Conservation (phyloP, 2,888 invertebrate genomes). For the Stramonita haemastoma region DNA sequence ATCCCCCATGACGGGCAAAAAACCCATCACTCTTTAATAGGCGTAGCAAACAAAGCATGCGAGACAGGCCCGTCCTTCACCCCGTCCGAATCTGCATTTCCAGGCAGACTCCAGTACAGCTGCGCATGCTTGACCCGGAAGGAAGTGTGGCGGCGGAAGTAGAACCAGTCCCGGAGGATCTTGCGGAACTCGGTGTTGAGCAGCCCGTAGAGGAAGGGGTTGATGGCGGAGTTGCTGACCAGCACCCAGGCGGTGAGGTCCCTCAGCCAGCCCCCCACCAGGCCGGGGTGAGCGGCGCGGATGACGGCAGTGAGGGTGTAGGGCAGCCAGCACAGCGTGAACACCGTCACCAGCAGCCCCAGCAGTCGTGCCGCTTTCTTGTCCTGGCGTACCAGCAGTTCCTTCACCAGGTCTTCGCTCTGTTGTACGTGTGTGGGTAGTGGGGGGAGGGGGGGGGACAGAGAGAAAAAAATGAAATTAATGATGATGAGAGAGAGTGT, state of each 20-base stretch:
- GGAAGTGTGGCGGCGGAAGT: constrained; percentile 46
- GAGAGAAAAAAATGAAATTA: too few relatives aligned
- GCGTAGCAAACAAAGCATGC: background rate
- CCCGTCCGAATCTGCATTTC: constrained; percentile 40
- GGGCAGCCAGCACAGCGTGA: constrained; percentile 69
- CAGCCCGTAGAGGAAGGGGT: constrained; percentile 69
- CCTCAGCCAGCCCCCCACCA: constrained; percentile 51
- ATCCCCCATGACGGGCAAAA: too few relatives aligned
- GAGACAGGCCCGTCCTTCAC: constrained; percentile 13
- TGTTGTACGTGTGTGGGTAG: too few relatives aligned
- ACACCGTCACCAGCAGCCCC: constrained; percentile 63
- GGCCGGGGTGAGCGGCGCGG: constrained; percentile 50
- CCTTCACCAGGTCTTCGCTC: constrained; percentile 60
- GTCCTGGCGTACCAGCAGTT: constrained; percentile 66
- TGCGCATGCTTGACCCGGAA: constrained; percentile 54
- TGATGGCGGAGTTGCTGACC: constrained; percentile 64
- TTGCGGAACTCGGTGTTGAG: constrained; percentile 68
- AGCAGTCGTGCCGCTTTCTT: constrained; percentile 67
- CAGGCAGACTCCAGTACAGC: constrained; percentile 50
- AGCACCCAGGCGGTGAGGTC: constrained; percentile 61
- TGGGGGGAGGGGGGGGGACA: too few relatives aligned
- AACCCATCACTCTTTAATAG: background rate
- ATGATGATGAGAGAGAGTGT: too few relatives aligned
- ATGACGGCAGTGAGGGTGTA: constrained; percentile 59
- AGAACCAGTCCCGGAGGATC: constrained; percentile 56